Conservation (phyloP, 2,113 vertebrate genomes). For the Scatophagus argus region DNA sequence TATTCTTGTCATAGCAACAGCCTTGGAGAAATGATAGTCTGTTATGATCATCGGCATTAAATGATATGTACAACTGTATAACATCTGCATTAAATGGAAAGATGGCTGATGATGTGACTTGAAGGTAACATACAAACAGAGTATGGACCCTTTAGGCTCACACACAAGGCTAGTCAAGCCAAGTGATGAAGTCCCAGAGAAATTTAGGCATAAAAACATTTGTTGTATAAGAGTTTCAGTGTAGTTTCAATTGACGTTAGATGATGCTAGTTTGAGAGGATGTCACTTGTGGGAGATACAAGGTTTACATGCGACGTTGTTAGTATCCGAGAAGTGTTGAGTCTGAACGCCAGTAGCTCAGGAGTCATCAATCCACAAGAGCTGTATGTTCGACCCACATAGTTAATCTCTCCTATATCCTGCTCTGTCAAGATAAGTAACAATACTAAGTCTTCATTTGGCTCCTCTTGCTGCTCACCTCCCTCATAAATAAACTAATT, state of each 20-base stretch:
- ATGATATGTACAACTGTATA: too few relatives aligned
- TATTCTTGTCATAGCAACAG: too few relatives aligned
- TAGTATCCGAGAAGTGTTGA: slow-evolving; percentile 52
- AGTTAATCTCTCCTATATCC: slow-evolving; percentile 73
- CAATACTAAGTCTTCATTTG: slow-evolving; percentile 79
- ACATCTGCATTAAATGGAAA: background rate
- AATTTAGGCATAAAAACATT: background rate
- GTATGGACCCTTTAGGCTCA: background rate
- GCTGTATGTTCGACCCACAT: slow-evolving; percentile 31
- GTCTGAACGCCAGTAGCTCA: slow-evolving; percentile 40
- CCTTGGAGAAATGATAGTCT: too few relatives aligned
- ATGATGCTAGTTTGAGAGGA: background rate
- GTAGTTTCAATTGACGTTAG: background rate
- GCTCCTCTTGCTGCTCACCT: slow-evolving; percentile 54
- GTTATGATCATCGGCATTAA: too few relatives aligned
- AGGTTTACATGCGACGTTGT: slow-evolving; percentile 45
- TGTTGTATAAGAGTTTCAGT: background rate
- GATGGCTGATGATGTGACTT: background rate
- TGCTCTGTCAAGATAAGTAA: slow-evolving; percentile 76
- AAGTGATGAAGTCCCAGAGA: background rate
- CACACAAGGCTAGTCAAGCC: background rate
- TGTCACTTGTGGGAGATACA: slow-evolving; percentile 11
- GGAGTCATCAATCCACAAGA: slow-evolving; percentile 72
- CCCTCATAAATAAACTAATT: slow-evolving; percentile 83
- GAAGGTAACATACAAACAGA: background rate